phyloP scores from a whole-genome alignment of 1,140 invertebrate species.

The Trissolcus basalis region DNA sequence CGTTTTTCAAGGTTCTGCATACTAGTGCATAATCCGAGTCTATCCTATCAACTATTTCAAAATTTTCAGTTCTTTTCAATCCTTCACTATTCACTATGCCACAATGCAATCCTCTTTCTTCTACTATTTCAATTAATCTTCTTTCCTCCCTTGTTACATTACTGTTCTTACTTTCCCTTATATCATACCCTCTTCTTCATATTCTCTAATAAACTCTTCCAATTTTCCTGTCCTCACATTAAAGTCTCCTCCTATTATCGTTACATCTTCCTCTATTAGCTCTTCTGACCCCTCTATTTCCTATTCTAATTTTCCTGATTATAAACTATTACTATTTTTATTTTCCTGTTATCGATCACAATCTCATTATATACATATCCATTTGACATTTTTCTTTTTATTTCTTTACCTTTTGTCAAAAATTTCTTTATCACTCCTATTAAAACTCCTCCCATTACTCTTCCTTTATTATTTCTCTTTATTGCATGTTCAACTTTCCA shows the following conservation, averaged over 20 bases:
- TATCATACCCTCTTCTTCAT: neutral
- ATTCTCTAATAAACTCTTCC: neutral
- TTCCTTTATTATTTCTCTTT: constrained; percentile 12
- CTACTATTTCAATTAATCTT: constrained; percentile 15
- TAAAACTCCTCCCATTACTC: constrained; percentile 28
- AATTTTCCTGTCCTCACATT: neutral
- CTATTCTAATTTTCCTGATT: constrained; percentile 20
- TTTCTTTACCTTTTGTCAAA: neutral
- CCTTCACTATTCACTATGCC: neutral
- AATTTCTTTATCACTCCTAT: constrained; percentile 32
- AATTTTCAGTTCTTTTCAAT: neutral
- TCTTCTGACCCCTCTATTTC: constrained; percentile 7
- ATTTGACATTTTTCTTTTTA: neutral
- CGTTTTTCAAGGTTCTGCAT: neutral
- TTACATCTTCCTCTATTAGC: constrained; percentile 3
- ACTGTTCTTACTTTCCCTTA: constrained; percentile 6
- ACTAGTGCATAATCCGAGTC: constrained; percentile 13
- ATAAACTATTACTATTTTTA: constrained; percentile 1
- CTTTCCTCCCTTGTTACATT: constrained; percentile 1
- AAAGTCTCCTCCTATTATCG: too few species aligned
- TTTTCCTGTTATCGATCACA: neutral
- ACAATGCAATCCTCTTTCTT: constrained; percentile 16
- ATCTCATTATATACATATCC: neutral
- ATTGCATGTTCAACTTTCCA: constrained; percentile 26
- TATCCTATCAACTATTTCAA: constrained; percentile 4